Conservation (phyloP, 2,113 vertebrate species). For the Otis tarda region DNA sequence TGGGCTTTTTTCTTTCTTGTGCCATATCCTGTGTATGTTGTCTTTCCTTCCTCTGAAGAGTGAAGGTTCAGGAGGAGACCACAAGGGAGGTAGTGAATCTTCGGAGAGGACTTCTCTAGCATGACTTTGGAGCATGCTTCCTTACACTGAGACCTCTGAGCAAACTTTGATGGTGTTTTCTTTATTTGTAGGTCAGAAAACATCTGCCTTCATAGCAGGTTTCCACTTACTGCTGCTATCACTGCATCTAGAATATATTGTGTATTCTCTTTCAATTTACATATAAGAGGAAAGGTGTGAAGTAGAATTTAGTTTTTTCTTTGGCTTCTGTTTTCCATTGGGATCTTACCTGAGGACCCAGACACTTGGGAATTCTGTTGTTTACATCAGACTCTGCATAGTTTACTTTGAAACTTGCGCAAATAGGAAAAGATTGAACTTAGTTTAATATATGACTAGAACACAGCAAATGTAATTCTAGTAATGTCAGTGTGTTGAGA, state of each 20-base stretch:
- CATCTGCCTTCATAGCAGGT: conserved; percentile 6
- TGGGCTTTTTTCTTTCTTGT: background rate
- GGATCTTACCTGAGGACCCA: conserved; percentile 14
- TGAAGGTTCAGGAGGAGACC: background rate
- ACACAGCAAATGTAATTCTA: background rate
- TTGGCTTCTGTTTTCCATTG: background rate
- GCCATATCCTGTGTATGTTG: background rate
- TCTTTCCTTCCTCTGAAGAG: background rate
- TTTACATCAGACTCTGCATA: background rate
- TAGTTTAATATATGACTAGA: background rate
- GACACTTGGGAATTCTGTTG: background rate
- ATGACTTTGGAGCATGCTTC: background rate
- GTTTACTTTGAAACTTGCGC: background rate
- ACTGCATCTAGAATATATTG: conserved; percentile 13
- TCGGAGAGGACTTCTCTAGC: background rate
- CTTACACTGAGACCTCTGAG: background rate
- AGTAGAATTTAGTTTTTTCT: conserved; percentile 37
- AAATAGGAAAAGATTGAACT: background rate
- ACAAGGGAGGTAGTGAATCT: background rate
- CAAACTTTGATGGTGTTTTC: background rate
- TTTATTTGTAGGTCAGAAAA: conserved; percentile 23
- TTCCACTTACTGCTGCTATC: background rate
- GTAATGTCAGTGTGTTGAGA: background rate
- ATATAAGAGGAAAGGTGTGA: background rate
- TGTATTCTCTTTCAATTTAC: conserved; percentile 12